Evolutionary conservation across 2,888 invertebrate species (phyloP), one percentile per base, ranked within the genome.

Genomic region (Serrognathus titanus): DNA sequence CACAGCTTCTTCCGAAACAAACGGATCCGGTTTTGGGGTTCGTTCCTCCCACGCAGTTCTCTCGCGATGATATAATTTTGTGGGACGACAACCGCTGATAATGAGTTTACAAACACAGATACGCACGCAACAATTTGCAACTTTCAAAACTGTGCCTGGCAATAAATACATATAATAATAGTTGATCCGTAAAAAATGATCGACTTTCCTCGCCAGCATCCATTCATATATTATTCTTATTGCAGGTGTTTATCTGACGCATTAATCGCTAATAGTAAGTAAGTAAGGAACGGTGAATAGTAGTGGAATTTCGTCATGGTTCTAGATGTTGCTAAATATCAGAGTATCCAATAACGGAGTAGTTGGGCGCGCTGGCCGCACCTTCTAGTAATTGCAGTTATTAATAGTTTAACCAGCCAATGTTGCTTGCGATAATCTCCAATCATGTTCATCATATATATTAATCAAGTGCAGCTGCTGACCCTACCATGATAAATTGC

Each of bases 371-470:
- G 51, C 48, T 61, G 53, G 60, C 63, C 63, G 63, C 63, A 60
- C 63, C 63, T 63, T 57, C 59, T 56, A 48, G 59, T 63, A 63
- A 63, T 63, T 63, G 63, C 60, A 49, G 59, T 63, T 63, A 63
- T 63, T 63, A 63, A 63, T 63, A 63, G 63, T 61, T 53, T 53
- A 53, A 54, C 59, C 50, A 58, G 51, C 59, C 63, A 63, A 60
- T 60, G 57, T 58, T 56, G 49, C 53, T 58, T 57, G 58, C 50
- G 62, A 60, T 60, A 60, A 62, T 62, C 58, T 61, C 54, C 57
- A 62, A 62, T 62, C 62, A 58, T 60, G 62, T 60, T 60, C 59
- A 58, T 62, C 62, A 57, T 56, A 55, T 62, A 57, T 61, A 62
- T 62, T 62, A 62, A 62, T 62, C 62, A 62, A 60, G 53, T 39